phyloP scores from a whole-genome alignment of 2,888 invertebrate genomes.

The Parnassius apollo region DNA sequence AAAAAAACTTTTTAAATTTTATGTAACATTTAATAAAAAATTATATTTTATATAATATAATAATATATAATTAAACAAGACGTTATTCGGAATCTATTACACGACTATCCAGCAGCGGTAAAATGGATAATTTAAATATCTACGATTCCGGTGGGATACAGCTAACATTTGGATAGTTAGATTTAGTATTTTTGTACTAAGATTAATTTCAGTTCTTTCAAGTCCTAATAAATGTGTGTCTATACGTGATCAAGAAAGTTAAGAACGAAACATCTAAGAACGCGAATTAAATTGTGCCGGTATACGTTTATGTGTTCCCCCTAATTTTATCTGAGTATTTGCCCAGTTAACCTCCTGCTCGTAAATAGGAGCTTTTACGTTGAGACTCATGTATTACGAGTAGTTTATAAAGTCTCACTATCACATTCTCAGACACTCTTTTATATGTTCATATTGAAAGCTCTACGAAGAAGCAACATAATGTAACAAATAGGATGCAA shows the following conservation, averaged over 20 bases:
- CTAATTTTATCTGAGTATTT: conserved; percentile 34
- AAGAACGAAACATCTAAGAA: not conserved
- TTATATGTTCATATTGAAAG: conserved; percentile 1
- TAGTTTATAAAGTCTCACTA: conserved; percentile 64
- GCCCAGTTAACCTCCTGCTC: conserved; percentile 34
- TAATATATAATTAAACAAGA: conserved; percentile 3
- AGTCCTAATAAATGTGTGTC: too few relatives aligned
- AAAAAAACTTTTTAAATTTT: not conserved
- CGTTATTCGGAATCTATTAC: conserved; percentile 7
- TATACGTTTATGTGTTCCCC: conserved; percentile 18
- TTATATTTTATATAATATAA: not conserved
- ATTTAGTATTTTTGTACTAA: too few relatives aligned
- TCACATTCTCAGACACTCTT: conserved; percentile 47
- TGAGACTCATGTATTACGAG: conserved; percentile 35
- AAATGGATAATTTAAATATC: conserved; percentile 21
- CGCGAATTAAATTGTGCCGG: not conserved
- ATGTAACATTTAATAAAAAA: not conserved
- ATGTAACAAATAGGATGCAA: conserved; percentile 10
- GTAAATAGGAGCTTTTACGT: conserved; percentile 38
- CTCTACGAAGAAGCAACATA: conserved; percentile 7
- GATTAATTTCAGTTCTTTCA: too few relatives aligned
- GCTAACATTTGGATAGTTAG: conserved; percentile 12
- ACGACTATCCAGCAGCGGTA: conserved; percentile 5
- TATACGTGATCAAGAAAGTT: not conserved
- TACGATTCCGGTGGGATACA: conserved; percentile 8